phyloP scores from a whole-genome alignment of 2,888 invertebrate genomes.

The Halocaridina rubra region DNA sequence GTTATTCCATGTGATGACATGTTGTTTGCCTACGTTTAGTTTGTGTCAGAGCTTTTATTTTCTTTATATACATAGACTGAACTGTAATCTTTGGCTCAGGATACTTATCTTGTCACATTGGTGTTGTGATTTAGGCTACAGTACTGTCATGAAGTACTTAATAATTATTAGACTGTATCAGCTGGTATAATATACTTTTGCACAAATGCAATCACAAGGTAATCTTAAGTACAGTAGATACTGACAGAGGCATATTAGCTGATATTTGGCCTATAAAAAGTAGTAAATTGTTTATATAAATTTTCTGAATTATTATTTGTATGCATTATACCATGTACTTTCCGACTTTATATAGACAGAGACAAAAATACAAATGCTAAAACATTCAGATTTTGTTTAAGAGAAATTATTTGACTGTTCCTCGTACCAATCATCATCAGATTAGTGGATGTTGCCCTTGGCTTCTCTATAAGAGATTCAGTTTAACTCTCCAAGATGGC shows the following conservation, averaged over 20 bases:
- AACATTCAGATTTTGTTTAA: too few species aligned
- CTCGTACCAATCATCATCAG: too few species aligned
- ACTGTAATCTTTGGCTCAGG: constrained; percentile 16
- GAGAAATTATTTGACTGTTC: too few species aligned
- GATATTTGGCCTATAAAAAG: too few species aligned
- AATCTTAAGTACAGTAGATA: too few species aligned
- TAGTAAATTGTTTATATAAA: too few species aligned
- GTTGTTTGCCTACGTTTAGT: background rate
- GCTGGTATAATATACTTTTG: background rate
- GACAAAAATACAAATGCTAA: too few species aligned
- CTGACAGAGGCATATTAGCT: too few species aligned
- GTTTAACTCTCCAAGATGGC: too few species aligned
- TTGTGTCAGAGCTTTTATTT: background rate
- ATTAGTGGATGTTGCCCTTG: too few species aligned
- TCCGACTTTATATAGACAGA: background rate
- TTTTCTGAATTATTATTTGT: background rate
- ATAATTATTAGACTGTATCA: constrained; percentile 12
- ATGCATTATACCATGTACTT: background rate
- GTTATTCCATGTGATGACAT: background rate
- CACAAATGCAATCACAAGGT: constrained; percentile 29
- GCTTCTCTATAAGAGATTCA: too few species aligned
- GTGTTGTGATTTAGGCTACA: constrained; percentile 35
- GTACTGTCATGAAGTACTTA: constrained; percentile 40
- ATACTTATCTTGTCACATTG: constrained; percentile 35
- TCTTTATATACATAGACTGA: background rate